phyloP scores from a whole-genome alignment of 2,888 invertebrate species.

The Trisateles emortualis region DNA sequence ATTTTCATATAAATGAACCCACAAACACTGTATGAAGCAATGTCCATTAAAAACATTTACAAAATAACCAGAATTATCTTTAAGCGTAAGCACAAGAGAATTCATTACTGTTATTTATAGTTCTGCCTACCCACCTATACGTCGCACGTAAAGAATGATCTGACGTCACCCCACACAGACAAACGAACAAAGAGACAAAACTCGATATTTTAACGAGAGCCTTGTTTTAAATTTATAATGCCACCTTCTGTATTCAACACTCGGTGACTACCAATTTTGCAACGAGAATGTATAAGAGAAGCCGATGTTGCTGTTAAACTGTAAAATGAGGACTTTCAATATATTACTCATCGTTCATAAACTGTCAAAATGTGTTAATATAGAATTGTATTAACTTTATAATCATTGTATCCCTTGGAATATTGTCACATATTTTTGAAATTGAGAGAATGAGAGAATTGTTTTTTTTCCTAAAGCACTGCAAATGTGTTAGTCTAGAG shows the following conservation, averaged over 20 bases:
- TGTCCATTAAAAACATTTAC: not conserved
- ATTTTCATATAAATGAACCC: not conserved
- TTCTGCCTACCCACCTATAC: slow-evolving; percentile 25
- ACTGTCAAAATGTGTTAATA: too few relatives aligned
- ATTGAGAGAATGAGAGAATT: too few relatives aligned
- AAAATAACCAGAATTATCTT: slow-evolving; percentile 1
- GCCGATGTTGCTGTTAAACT: slow-evolving; percentile 32
- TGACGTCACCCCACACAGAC: slow-evolving; percentile 47
- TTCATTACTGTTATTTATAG: slow-evolving; percentile 23
- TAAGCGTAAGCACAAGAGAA: slow-evolving; percentile 10
- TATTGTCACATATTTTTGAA: too few relatives aligned
- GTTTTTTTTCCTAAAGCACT: too few relatives aligned
- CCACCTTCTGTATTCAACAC: slow-evolving; percentile 80
- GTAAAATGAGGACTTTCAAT: slow-evolving; percentile 7
- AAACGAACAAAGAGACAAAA: slow-evolving; percentile 56
- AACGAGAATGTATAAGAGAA: slow-evolving; percentile 57
- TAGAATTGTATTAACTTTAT: too few relatives aligned
- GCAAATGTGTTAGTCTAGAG: too few relatives aligned
- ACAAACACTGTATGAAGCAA: not conserved
- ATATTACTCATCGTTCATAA: too few relatives aligned
- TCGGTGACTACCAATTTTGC: slow-evolving; percentile 69
- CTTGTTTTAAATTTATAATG: slow-evolving; percentile 82
- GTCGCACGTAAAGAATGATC: slow-evolving; percentile 23
- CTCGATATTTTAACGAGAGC: slow-evolving; percentile 80
- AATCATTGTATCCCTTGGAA: too few relatives aligned